Evolutionary conservation across 2,113 vertebrate genomes (phyloP), one percentile per base, ranked within the genome.

Genomic region (Festucalex cinctus): DNA sequence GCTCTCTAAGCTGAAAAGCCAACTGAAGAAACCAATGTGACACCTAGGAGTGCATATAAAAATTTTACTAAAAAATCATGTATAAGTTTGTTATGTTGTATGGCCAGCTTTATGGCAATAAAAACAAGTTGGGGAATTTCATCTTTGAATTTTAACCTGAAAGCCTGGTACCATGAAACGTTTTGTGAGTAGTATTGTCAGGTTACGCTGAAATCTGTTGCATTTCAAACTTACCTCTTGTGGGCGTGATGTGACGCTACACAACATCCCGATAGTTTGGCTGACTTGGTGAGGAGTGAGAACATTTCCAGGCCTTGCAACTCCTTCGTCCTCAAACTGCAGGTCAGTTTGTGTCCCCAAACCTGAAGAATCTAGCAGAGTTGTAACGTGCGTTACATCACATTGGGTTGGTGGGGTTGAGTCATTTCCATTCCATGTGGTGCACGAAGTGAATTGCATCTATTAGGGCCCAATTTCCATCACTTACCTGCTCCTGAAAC

Each of bases 1-100:
- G 87, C 10, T 69, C 79, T 75, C 88, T 88, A 73, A 96, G 88
- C 70, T 92, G 88, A 35, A 93, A 93, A 48, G 92, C 92, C 5
- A 94, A 87, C 9, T 69, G 80, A 78, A 90, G 86, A 82, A 94
- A 92, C 32, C 89, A 85, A 13, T 93, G 88, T 28, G 91, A 83
- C 58, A 92, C 79, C 93, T 95, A 70, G 1, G 66, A 68, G 53
- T 26, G 68, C 5, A n/a, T n/a, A n/a, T n/a, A n/a, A n/a, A n/a
- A n/a, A n/a, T n/a, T n/a, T n/a, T n/a, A n/a, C n/a, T n/a, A n/a
- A n/a, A n/a, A n/a, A n/a, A n/a, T n/a, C n/a, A n/a, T n/a, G n/a
- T n/a, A n/a, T n/a, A n/a, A n/a, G n/a, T n/a, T n/a, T 69, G 17
- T 36, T 46, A 78, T 6, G 7, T 6, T 17, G 6, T 19, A 19